Base-by-base conservation (phyloP, 2,113 vertebrate genomes). In the Dendrocopos noguchii region DNA sequence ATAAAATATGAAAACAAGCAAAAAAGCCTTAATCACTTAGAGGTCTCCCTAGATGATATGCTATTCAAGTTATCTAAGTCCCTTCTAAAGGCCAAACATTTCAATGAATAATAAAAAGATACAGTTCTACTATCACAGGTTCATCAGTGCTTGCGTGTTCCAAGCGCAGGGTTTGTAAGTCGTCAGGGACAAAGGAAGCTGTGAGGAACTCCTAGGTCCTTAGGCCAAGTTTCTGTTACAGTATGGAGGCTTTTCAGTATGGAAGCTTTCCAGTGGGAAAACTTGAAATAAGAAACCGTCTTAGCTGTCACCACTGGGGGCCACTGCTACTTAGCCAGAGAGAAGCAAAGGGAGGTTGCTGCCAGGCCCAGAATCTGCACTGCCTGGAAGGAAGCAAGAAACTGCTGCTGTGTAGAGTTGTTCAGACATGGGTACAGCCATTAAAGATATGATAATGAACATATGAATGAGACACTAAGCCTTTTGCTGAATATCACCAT, bases 251-350 rank as follows among this genome's bases (percentile, higher is more conserved):
- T 87, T 84, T 82, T 55, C 44, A 71, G 24, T 15, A 44, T 0
- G 0, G n/a, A 3, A 52, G 50, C 50, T 52, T 52, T 52, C 50
- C 50, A 52, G 3, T 39, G 15, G 66, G 39, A 80, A 88, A 89
- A 61, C 31, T 21, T 17, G 55, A 90, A 84, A 56, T 12, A 9
- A 59, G 68, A 76, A 75, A 61, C 28, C 82, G 72, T 55, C 10
- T 76, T 52, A 87, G 84, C 56, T 92, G 75, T 85, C 84, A 78
- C 96, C 93, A 91, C 96, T 96, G 94, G 95, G 90, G 93, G 94
- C 93, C 94, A 95, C 93, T 96, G 93, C 94, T 94, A 94, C 94
- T 92, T 88, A 93, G 91, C 47, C 85, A 93, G 87, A 94, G 47
- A 94, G 53, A 67, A 79, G 74, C 24, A 61, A 75, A 84, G 66